Base-by-base conservation (phyloP, 23 tunicate genomes). In the Oikopleura dioica region DNA sequence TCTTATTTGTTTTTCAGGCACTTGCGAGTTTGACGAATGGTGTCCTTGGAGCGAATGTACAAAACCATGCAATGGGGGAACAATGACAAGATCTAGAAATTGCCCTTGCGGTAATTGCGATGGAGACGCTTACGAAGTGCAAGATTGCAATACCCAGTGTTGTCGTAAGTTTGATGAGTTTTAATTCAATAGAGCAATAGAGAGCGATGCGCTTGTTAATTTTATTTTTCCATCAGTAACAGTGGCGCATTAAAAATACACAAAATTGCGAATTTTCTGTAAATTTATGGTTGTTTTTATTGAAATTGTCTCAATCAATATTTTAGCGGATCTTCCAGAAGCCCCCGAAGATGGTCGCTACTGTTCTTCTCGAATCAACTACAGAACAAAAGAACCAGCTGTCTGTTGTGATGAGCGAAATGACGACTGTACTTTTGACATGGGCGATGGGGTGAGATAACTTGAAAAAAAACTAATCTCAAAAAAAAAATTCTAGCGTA, bases 361-460 rank as follows among this genome's bases (percentile, higher is more conserved):
- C 33, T 63, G 72, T 28, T 23, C 32, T 21, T 63, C 72, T 5
- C 16, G 72, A 63, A 63, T 63, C 72, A 63, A 63, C 72, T 63
- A 63, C 26, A 23, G 72, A 28, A 63, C 72, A 28, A 63, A 63
- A 28, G 72, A 63, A 63, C 72, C 72, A 21, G 72, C 72, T 21
- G 26, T 31, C 29, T 63, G 72, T 63, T 63, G 72, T 63, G 72
- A 63, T 63, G 72, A 63, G 72, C 29, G 72, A 63, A 63, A 63
- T 63, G 72, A 63, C 33, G 72, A 63, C 33, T 63, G 72, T 28
- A 63, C 72, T 21, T 63, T 63, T 63, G 33, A 16, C 32, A 21
- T 63, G 72, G 29, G 32, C 26, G 72, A 63, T 63, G 72, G 72
- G 72, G 72, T 63, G 33, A 63, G 72, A n/a, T n/a, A n/a, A n/a